phyloP scores from a whole-genome alignment of 2,113 vertebrate genomes.

The Antigone vipio region DNA sequence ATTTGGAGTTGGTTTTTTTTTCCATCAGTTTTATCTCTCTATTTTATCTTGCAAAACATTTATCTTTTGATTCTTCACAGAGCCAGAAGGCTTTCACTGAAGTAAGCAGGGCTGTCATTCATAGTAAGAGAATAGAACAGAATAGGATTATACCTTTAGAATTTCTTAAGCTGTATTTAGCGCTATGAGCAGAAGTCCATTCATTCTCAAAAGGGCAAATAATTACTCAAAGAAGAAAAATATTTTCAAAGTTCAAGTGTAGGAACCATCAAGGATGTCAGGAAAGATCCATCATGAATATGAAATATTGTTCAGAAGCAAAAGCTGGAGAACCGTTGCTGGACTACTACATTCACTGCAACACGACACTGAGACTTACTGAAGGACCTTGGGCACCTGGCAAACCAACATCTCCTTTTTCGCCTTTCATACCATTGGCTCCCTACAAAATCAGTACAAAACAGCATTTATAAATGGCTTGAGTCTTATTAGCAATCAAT shows the following conservation, averaged over 20 bases:
- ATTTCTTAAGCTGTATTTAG: background rate
- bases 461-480: background rate
- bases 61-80: background rate
- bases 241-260: background rate
- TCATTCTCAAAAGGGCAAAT: background rate
- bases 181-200: background rate
- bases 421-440: slow-evolving; percentile 88
- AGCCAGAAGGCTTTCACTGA: background rate
- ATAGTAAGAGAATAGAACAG: background rate
- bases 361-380: slow-evolving; percentile 76
- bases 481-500: background rate
- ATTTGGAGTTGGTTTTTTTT: background rate
- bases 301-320: background rate
- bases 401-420: slow-evolving; percentile 90
- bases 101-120: background rate
- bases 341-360: background rate
- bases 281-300: background rate
- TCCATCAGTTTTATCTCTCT: background rate
- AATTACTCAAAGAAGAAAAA: background rate
- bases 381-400: slow-evolving; percentile 91
- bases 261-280: background rate
- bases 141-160: background rate
- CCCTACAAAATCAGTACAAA: slow-evolving; percentile 77
- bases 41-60: background rate
- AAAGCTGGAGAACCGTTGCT: background rate